Evolutionary conservation across 2,888 invertebrate species (phyloP), one percentile per base, ranked within the genome.

Genomic region (Abrostola triplasia): DNA sequence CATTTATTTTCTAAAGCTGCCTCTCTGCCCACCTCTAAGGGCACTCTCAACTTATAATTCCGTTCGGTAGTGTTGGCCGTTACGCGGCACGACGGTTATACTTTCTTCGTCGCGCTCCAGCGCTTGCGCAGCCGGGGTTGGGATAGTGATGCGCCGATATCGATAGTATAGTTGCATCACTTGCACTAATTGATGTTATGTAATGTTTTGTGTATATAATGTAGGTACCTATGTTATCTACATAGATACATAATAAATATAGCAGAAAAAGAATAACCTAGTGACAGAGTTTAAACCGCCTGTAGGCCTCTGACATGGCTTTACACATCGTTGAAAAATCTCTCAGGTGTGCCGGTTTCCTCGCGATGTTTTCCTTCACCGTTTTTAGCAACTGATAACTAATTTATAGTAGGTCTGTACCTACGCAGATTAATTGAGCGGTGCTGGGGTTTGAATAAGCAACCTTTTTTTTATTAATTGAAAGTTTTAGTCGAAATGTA

Each of bases 91-190:
- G 84, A 83, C 90, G 89, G 91, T 89, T 89, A 91, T 90, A 91
- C 92, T 93, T 92, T 93, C 93, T 92, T 93, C 88, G 94, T 90
- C 82, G 76, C 92, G 93, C 83, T 91, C 88, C 92, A 91, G 90
- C 92, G 93, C 90, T 76, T 81, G 88, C 90, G 86, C 84, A 81
- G 83, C 77, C 81, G 81, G 89, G 86, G 86, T 80, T 72, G 79
- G 76, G 64, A 71, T 88, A 90, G 92, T 82, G 90, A 52, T 85
- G 91, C 49, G 52, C 52, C 40, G 13, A 11, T 71, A 68, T 80
- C 79, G 80, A 76, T 77, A 71, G 53, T 38, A 70, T 13, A 11
- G 50, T 67, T 75, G 59, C 72, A 59, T 72, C 71, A 76, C n/a
- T 61, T 62, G 13, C 9, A 70, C 67, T 73, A 73, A 70, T 80